Evolutionary conservation across 2,797 vertebrate genomes (phyloP).

Genomic region (Babyrousa celebensis): DNA sequence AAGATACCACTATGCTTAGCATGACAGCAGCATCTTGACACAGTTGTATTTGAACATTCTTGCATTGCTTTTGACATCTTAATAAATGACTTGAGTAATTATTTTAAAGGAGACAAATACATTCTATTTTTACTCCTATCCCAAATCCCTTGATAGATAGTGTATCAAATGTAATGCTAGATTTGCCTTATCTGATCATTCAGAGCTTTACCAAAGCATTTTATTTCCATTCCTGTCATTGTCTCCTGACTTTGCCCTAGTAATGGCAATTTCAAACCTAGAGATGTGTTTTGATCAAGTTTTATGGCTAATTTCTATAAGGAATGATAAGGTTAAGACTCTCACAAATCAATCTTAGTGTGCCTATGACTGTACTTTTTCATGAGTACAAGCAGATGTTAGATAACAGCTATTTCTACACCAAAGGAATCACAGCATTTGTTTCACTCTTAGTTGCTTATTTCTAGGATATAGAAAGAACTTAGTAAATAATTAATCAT

Average conservation of each 20-base stretch:
- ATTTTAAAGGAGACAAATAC: neutral
- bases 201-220: neutral
- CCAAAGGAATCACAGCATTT: neutral
- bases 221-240: conserved; percentile 32
- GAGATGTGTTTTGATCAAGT: neutral
- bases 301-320: conserved; percentile 64
- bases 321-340: conserved; percentile 5
- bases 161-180: neutral
- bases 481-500: conserved; percentile 26
- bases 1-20: neutral
- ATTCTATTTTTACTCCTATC: conserved; percentile 39
- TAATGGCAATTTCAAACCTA: conserved; percentile 27
- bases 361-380: conserved; percentile 18
- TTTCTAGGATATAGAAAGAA: neutral
- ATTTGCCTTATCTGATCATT: neutral
- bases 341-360: conserved; percentile 11
- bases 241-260: neutral
- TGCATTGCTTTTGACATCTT: neutral
- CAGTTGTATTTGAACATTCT: conserved; percentile 14
- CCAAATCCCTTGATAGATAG: neutral
- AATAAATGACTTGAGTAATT: neutral
- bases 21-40: neutral
- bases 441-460: conserved; percentile 3
- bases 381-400: neutral
- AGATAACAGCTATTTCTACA: neutral